These are phyloP conservation scores for Brachionus calyciflorus DNA, from an alignment of 1,140 invertebrate genomes.

Conservation along the genomic window DNA sequence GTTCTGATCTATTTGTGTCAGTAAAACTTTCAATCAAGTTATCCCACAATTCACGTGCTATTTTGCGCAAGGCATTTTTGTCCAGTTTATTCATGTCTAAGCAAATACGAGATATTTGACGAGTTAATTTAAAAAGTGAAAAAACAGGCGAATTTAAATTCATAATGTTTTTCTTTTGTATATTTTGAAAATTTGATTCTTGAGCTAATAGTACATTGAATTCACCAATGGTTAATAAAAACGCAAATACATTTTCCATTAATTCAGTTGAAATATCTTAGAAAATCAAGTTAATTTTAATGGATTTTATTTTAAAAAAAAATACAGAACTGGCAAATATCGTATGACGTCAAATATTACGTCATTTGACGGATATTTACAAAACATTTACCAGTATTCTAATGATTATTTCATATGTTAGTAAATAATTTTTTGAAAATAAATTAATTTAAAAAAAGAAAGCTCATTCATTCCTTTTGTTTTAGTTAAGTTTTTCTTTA, in stretches of 20 bases:
- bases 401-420: no score
- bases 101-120: constrained; percentile 34
- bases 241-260: background rate
- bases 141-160: background rate
- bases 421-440: no score
- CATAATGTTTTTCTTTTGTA: constrained; percentile 16
- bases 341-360: no score
- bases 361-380: no score
- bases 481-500: background rate
- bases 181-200: background rate
- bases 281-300: background rate
- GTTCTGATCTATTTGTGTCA: background rate
- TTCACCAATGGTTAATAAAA: constrained; percentile 9
- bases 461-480: no score
- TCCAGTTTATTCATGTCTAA: constrained; percentile 6
- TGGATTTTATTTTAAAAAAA: background rate
- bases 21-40: constrained; percentile 2
- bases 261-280: constrained; percentile 12
- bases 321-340: no score
- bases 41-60: constrained; percentile 33
- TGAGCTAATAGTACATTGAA: background rate
- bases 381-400: no score
- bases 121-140: background rate
- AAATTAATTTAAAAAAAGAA: background rate
- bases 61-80: background rate